phyloP scores from a whole-genome alignment of 2,888 invertebrate species.

The Tetranychus piercei region DNA sequence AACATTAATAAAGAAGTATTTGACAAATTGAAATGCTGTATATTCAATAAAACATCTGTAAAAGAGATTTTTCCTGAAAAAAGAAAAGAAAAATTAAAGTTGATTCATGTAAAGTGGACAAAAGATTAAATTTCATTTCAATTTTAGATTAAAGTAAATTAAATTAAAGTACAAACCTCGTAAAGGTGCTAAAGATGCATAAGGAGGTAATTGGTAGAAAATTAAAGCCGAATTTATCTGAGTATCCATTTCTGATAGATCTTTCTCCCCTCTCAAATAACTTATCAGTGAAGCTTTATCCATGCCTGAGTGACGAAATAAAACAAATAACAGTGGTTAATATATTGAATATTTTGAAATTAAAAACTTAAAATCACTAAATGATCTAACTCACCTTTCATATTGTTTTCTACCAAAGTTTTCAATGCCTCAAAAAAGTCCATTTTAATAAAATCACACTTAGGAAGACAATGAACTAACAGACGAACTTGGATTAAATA shows the following conservation, averaged over 20 bases:
- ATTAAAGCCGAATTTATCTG: background rate
- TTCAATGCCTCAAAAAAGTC: slow-evolving; percentile 10
- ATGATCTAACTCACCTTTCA: slow-evolving; percentile 6
- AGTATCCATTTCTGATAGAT: background rate
- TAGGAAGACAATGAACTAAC: background rate
- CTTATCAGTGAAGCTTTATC: slow-evolving; percentile 3
- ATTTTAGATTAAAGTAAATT: background rate
- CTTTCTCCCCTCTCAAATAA: slow-evolving; percentile 8
- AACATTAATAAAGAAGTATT: slow-evolving; percentile 4
- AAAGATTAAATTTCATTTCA: background rate
- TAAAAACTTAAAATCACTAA: background rate
- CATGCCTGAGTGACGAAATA: background rate
- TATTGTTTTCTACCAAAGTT: slow-evolving; percentile 4
- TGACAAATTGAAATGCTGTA: slow-evolving; percentile 3
- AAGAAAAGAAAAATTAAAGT: background rate
- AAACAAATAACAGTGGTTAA: background rate
- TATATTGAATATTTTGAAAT: background rate
- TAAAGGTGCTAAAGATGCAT: slow-evolving; percentile 1
- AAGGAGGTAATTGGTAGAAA: slow-evolving; percentile 5
- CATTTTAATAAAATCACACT: slow-evolving; percentile 4
- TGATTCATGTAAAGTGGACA: background rate
- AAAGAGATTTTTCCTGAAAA: slow-evolving; percentile 13
- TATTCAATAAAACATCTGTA: background rate
- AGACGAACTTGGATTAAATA: background rate
- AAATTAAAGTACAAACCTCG: background rate